These are phyloP conservation scores for Pseudomyrmex sp. DNA, from an alignment of 1,140 invertebrate species.

Conservation along the genomic window DNA sequence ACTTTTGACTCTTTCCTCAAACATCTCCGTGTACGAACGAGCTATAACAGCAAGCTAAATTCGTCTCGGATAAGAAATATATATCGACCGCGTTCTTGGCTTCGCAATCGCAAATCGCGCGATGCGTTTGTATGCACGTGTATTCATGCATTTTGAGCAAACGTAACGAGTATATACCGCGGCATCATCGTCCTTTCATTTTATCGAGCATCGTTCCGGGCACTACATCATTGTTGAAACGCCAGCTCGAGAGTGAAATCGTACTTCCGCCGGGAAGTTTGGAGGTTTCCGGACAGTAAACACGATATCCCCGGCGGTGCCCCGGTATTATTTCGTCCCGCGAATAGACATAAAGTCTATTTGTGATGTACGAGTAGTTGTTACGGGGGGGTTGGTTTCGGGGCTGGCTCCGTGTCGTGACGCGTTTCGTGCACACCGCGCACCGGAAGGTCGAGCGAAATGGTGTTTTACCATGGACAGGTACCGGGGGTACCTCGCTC, in stretches of 20 bases:
- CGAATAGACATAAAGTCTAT: conserved; percentile 44
- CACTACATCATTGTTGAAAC: conserved; percentile 57
- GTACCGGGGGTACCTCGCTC: conserved; percentile 34
- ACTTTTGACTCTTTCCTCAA: conserved; percentile 29
- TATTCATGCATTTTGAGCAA: conserved; percentile 53
- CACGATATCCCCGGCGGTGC: conserved; percentile 52
- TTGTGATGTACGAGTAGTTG: conserved; percentile 29
- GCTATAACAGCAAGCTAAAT: conserved; percentile 3
- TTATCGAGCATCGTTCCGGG: conserved; percentile 56
- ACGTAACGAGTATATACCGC: conserved; percentile 30
- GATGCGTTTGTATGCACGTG: too few relatives aligned
- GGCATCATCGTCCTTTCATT: conserved; percentile 58
- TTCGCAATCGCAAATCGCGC: conserved; percentile 9
- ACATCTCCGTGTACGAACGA: background rate
- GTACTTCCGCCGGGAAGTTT: conserved; percentile 51
- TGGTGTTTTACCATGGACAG: conserved; percentile 28
- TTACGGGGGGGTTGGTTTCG: conserved; percentile 19
- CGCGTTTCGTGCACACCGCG: conserved; percentile 46
- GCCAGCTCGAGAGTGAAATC: conserved; percentile 58
- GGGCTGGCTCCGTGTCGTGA: conserved; percentile 44
- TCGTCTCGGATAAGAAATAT: background rate
- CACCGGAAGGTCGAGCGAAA: conserved; percentile 31
- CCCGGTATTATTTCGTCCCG: conserved; percentile 46
- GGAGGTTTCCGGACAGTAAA: conserved; percentile 58
- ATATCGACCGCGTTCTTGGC: conserved; percentile 32